Percentiles rank a stretch among this genome's conserved stretches.
phyloP scores from a whole-genome alignment of 2,113 vertebrate species.

The Laterallus jamaicensis region DNA sequence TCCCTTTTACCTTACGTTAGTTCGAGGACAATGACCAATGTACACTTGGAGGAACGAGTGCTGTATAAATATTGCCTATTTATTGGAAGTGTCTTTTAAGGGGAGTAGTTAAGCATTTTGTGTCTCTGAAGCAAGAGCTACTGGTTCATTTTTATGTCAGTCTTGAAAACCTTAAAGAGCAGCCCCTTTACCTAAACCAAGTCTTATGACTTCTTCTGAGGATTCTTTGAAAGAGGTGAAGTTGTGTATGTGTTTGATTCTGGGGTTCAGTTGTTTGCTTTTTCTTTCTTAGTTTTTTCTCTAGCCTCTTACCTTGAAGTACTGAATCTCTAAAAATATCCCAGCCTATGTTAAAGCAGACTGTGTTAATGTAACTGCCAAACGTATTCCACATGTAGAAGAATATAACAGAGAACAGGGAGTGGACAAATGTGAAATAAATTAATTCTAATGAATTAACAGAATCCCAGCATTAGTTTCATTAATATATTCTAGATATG shows the following conservation, averaged over 20 bases:
- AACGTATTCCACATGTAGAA: not conserved
- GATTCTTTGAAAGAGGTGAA: not conserved
- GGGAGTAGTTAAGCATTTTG: accelerated
- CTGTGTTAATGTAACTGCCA: not conserved
- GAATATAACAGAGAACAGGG: not conserved
- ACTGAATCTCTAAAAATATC: not conserved
- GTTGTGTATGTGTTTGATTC: not conserved
- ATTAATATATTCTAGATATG: not conserved
- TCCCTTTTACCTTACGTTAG: accelerated
- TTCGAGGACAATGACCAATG: not conserved
- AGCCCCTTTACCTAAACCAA: not conserved
- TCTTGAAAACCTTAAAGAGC: not conserved
- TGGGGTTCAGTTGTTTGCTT: not conserved
- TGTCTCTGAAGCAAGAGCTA: not conserved
- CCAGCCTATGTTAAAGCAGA: not conserved
- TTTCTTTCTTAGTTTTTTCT: not conserved
- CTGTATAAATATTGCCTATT: not conserved
- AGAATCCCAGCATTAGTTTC: not conserved
- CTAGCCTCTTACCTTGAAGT: not conserved
- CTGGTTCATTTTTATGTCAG: not conserved
- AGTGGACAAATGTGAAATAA: not conserved
- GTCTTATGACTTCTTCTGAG: not conserved
- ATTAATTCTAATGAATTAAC: not conserved
- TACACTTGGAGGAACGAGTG: not conserved
- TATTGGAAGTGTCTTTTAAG: not conserved